A percentile compares a stretch with the other conserved stretches of the same genome.
Conservation (phyloP, 1,140 invertebrate species). For the Radopholus similis region DNA sequence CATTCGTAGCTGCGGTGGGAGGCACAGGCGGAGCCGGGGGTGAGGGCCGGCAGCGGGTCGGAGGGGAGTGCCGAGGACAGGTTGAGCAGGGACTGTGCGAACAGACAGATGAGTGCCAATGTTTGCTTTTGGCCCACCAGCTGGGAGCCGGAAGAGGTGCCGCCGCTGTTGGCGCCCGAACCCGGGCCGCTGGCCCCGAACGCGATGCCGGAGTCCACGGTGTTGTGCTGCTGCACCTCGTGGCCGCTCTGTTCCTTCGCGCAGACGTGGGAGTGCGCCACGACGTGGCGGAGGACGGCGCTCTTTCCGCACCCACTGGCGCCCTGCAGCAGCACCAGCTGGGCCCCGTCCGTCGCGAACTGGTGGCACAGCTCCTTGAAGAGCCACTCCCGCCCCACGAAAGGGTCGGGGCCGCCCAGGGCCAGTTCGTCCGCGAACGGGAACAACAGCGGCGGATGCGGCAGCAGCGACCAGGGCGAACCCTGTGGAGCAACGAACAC, state of each 20-base stretch:
- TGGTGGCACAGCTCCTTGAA: slow-evolving; percentile 41
- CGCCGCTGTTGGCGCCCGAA: not conserved
- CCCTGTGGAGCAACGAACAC: not conserved
- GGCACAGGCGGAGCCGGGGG: not conserved
- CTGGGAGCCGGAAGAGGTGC: not conserved
- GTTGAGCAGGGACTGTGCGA: not conserved
- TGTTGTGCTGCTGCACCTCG: slow-evolving; percentile 35
- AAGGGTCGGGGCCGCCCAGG: slow-evolving; percentile 5
- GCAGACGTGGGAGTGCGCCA: slow-evolving; percentile 21
- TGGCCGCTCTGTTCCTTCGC: not conserved
- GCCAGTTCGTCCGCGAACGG: slow-evolving; percentile 2
- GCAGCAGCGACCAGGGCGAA: not conserved
- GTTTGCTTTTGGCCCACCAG: not conserved
- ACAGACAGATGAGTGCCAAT: not conserved
- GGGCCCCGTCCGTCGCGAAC: slow-evolving; percentile 23
- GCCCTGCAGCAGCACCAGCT: slow-evolving; percentile 31
- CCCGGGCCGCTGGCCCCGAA: not conserved
- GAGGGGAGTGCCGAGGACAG: no score
- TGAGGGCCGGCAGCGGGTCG: not conserved
- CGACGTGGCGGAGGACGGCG: slow-evolving; percentile 26
- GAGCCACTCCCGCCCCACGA: slow-evolving; percentile 42
- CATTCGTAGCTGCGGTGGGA: slow-evolving; percentile 41
- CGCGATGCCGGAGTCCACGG: slow-evolving; percentile 44
- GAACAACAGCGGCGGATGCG: slow-evolving; percentile 7
- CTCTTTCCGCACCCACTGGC: slow-evolving; percentile 35